Evolutionary conservation across 1,140 invertebrate species (phyloP).

Genomic region (Neodiprion fabricii): DNA sequence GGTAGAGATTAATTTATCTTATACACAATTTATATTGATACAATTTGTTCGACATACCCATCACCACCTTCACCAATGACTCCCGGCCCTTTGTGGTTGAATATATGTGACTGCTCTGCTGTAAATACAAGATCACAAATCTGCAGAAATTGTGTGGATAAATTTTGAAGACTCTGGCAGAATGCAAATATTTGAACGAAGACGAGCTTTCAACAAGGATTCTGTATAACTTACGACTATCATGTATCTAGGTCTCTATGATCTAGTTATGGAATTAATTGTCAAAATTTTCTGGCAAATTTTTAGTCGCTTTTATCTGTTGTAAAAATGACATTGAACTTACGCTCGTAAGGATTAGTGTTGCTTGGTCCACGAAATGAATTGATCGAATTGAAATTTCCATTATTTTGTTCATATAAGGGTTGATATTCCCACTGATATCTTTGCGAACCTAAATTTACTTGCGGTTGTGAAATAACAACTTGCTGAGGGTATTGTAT

Average conservation of each 20-base stretch:
- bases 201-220: too few species aligned
- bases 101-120: constrained; percentile 64
- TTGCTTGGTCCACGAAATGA: constrained; percentile 40
- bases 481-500: constrained; percentile 44
- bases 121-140: constrained; percentile 27
- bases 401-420: constrained; percentile 48
- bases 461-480: constrained; percentile 36
- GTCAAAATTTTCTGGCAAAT: background rate
- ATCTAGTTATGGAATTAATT: constrained; percentile 9
- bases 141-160: background rate
- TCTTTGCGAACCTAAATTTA: constrained; percentile 40
- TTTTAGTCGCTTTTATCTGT: too few species aligned
- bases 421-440: constrained; percentile 51
- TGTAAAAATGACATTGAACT: constrained; percentile 22
- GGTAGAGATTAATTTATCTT: too few species aligned
- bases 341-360: constrained; percentile 45
- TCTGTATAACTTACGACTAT: too few species aligned
- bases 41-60: constrained; percentile 42
- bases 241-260: background rate
- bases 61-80: constrained; percentile 64
- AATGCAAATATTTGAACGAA: too few species aligned
- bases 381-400: constrained; percentile 39
- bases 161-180: too few species aligned
- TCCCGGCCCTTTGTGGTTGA: constrained; percentile 71
- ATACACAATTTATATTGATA: too few species aligned